These are phyloP conservation scores for Isoperla grammatica DNA, from an alignment of 2,888 invertebrate species.

Conservation along the genomic window DNA sequence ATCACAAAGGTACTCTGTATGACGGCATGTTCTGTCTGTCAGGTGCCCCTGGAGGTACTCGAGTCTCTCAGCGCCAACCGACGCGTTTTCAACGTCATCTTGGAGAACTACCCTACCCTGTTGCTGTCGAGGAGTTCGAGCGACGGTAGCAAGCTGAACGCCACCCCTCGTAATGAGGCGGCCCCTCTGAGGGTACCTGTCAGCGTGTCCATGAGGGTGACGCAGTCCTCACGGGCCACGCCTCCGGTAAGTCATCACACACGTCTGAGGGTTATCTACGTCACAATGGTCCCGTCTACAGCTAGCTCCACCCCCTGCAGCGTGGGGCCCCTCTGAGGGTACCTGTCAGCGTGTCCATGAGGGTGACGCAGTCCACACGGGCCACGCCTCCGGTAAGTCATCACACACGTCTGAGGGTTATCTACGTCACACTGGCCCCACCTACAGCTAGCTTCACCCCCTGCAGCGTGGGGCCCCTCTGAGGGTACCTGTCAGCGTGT, in stretches of 20 bases:
- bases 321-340: background rate
- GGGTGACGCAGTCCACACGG: conserved; percentile 42
- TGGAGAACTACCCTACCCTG: conserved; percentile 67
- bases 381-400: conserved; percentile 32
- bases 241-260: background rate
- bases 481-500: conserved; percentile 52
- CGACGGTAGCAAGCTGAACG: conserved; percentile 52
- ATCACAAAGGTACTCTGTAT: too few species aligned
- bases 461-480: conserved; percentile 32
- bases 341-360: conserved; percentile 59
- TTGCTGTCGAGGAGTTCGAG: conserved; percentile 58
- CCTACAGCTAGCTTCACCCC: conserved; percentile 46
- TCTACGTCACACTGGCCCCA: too few species aligned
- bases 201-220: conserved; percentile 59
- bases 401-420: background rate
- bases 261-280: background rate
- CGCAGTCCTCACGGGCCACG: conserved; percentile 37
- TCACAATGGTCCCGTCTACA: too few species aligned
- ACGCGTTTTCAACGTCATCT: conserved; percentile 60
- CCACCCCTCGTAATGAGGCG: conserved; percentile 35
- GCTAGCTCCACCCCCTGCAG: conserved; percentile 45
- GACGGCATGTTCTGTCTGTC: too few species aligned
- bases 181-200: conserved; percentile 41
- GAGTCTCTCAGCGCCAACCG: conserved; percentile 59
- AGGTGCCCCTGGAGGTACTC: conserved; percentile 60